phyloP scores from a whole-genome alignment of 2,113 vertebrate species.

The Bos taurus region ARS-UCD2.0 NC_037335.1:96295501-96296000 shows the following conservation, averaged over 20 bases:
- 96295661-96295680: not conserved
- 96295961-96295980: constrained; percentile 54
- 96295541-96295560: not conserved
- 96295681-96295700: not conserved
- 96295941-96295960: constrained; percentile 54
- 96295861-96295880: constrained; percentile 37
- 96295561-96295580: not conserved
- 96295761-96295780: not conserved
- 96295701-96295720: not conserved
- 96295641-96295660: not conserved
- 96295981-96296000: constrained; percentile 58
- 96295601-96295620: not conserved
- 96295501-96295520: not conserved
- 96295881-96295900: constrained; percentile 45
- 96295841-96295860: constrained; percentile 21
- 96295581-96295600: not conserved
- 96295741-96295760: not conserved
- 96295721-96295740: not conserved
- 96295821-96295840: not conserved
- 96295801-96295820: not conserved
- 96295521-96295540: not conserved
- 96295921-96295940: constrained; percentile 53
- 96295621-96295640: not conserved
- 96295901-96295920: constrained; percentile 63
- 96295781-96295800: not conserved